Evolutionary conservation across 2,888 invertebrate species (phyloP).

Genomic region (Tenthredo mesomela): DNA sequence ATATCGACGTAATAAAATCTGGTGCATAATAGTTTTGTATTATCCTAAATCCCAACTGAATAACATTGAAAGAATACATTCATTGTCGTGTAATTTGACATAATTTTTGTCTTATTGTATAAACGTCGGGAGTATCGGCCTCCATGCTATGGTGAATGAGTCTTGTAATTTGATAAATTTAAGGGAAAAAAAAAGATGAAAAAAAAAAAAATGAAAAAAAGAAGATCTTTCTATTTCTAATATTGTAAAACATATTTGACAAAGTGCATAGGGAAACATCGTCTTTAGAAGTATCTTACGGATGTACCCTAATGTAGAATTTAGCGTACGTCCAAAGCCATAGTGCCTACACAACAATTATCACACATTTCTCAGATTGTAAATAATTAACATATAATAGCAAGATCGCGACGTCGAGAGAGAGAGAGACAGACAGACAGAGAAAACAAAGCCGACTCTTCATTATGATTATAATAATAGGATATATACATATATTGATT

Average conservation of each 20-base stretch:
- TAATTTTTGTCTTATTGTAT: background rate
- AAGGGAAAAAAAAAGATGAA: too few species aligned
- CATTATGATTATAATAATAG: constrained; percentile 66
- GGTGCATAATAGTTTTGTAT: constrained; percentile 23
- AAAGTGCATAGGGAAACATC: constrained; percentile 46
- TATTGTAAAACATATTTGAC: constrained; percentile 29
- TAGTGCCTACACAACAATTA: constrained; percentile 77
- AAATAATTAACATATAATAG: constrained; percentile 73
- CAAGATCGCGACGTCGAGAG: constrained; percentile 39
- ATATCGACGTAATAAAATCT: constrained; percentile 2
- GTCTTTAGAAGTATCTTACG: constrained; percentile 67
- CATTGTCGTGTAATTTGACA: background rate
- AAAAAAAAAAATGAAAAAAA: background rate
- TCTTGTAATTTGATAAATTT: background rate
- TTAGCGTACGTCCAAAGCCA: constrained; percentile 78
- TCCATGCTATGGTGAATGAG: background rate
- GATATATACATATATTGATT: constrained; percentile 66
- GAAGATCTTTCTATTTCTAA: background rate
- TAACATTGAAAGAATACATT: background rate
- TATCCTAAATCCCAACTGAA: background rate
- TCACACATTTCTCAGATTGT: constrained; percentile 72
- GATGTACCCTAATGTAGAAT: constrained; percentile 76
- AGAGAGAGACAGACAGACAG: background rate
- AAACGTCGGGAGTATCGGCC: background rate
- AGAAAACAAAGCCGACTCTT: constrained; percentile 62